Percentiles rank a stretch among this genome's conserved stretches.
Conservation (phyloP, 37 sponge, comb jelly and placozoan genomes). For the Mnemiopsis leidyi region DNA sequence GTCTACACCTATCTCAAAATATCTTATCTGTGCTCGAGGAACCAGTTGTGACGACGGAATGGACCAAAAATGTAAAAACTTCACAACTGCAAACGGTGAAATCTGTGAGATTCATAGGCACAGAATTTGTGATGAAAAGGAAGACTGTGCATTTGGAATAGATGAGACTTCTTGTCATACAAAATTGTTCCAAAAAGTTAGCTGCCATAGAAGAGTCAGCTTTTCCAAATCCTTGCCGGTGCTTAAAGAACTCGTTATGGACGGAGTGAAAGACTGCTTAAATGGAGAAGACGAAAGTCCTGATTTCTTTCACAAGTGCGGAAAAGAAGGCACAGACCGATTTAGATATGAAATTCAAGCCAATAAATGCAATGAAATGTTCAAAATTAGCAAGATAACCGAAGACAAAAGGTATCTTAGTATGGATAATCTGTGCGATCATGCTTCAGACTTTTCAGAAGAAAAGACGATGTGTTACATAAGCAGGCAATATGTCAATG, state of each 20-base stretch:
- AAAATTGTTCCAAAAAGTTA: background rate
- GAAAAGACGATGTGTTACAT: background rate
- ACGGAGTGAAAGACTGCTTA: background rate
- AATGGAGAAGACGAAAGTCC: background rate
- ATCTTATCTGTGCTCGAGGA: background rate
- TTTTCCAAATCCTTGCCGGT: background rate
- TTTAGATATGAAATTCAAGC: background rate
- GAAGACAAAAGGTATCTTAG: background rate
- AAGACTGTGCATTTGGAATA: background rate
- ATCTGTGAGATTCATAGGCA: background rate
- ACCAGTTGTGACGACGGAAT: background rate
- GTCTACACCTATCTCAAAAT: background rate
- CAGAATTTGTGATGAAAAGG: background rate
- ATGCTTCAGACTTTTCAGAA: background rate
- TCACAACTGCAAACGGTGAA: background rate
- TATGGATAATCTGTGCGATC: background rate
- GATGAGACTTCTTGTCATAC: background rate
- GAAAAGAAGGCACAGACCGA: background rate
- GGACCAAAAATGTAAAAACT: background rate
- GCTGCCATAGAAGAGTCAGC: background rate
- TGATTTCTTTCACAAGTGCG: background rate
- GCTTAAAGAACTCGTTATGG: background rate
- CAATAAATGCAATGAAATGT: background rate
- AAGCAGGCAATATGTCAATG: background rate
- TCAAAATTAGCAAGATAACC: background rate